Evolutionary conservation across 2,888 invertebrate genomes (phyloP), one percentile per base, ranked within the genome.

Genomic region (Opisthograptis luteolata): DNA sequence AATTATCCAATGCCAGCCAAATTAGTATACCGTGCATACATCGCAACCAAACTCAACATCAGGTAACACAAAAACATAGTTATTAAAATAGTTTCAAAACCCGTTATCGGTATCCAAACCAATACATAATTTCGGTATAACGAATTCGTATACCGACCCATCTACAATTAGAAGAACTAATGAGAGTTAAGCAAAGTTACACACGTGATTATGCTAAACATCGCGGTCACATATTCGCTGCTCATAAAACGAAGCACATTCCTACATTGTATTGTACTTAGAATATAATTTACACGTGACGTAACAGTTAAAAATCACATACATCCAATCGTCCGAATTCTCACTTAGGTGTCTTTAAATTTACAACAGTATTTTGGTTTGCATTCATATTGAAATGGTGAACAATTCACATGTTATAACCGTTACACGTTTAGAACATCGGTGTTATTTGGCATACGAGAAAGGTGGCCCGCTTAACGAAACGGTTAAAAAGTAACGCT

Each of bases 271-370:
- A 43, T 40, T 36, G 35, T 40, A 43, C 47, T 51, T 47, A 44
- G 27, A 46, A 51, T 48, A 44, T 41, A 57, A 55, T 50, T 58
- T 60, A 60, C 62, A 62, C 45, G 56, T 54, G 47, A 41, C 46
- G 36, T 50, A 35, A 12, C 12, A 13, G 12, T 20, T 35, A 20
- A 37, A n/a, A 58, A 44, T 58, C 46, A 52, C 51, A 48, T 63
- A 56, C 60, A 54, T 60, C 63, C 59, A 55, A 55, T 60, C 50
- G 20, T 46, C 15, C 62, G 52, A 57, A 68, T 62, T 73, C 74
- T 76, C 75, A 77, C 76, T 74, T 72, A 64, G 56, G 50, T 60
- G 76, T 77, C 76, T 71, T 68, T 70, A 65, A 61, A 68, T 63
- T 66, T 55, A 67, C 64, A 59, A 60, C 51, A 62, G 50, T 24